Evolutionary conservation across 1,140 invertebrate genomes (phyloP).

Genomic region (Trichogramma pretiosum): DNA sequence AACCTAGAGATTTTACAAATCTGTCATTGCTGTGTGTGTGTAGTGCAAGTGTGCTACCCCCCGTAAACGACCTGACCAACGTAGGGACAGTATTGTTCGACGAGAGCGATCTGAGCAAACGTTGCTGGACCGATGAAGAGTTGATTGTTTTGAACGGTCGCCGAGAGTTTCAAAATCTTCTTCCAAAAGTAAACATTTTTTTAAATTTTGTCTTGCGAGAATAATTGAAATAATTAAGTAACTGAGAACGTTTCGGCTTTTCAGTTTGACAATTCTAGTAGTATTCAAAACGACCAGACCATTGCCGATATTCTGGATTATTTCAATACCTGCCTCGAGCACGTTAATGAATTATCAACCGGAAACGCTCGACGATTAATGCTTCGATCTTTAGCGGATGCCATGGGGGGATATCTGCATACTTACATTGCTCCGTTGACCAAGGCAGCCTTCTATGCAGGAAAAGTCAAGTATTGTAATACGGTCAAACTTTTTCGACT

Average conservation of each 20-base stretch:
- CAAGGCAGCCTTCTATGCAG: conserved; percentile 52
- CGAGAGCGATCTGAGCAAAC: conserved; percentile 18
- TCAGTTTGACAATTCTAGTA: too few species aligned
- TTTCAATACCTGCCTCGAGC: conserved; percentile 44
- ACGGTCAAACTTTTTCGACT: conserved; percentile 47
- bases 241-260: too few species aligned
- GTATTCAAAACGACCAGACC: conserved; percentile 30
- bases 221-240: too few species aligned
- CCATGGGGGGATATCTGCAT: conserved; percentile 47
- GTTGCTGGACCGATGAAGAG: conserved; percentile 35
- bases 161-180: conserved; percentile 32
- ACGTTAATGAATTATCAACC: conserved; percentile 37
- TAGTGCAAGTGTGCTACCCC: background rate
- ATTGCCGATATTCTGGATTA: conserved; percentile 42
- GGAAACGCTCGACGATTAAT: conserved; percentile 43
- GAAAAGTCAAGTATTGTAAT: conserved; percentile 47
- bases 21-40: too few species aligned
- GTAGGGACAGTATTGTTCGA: conserved; percentile 37
- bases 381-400: conserved; percentile 47
- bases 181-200: conserved; percentile 33
- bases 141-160: conserved; percentile 29
- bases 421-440: conserved; percentile 48
- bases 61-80: conserved; percentile 21
- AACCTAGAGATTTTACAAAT: too few species aligned
- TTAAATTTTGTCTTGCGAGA: too few species aligned